Percentiles rank a stretch among this genome's conserved stretches.
Conservation (phyloP, 2,113 vertebrate species). For the Psilopsiagon aurifrons region DNA sequence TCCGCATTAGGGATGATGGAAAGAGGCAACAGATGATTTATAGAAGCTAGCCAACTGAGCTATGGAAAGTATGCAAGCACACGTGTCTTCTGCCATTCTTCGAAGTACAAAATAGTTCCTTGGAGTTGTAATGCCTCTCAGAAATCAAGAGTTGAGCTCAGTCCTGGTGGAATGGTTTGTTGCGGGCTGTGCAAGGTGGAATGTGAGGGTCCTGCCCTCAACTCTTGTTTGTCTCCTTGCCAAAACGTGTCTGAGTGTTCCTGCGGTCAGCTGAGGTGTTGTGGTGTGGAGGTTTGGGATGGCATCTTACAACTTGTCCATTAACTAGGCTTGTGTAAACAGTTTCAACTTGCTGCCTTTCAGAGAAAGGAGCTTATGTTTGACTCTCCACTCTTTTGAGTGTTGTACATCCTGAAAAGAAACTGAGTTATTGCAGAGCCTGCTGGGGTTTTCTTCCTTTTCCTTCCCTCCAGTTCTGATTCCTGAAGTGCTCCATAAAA, state of each 20-base stretch:
- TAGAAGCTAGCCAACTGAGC: background rate
- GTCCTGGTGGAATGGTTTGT: too few species aligned
- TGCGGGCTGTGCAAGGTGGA: background rate
- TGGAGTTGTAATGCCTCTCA: background rate
- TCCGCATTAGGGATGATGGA: background rate
- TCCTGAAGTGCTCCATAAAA: background rate
- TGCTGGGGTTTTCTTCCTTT: background rate
- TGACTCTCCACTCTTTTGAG: background rate
- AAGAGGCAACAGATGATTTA: background rate
- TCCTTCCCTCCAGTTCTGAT: background rate
- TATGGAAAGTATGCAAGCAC: background rate
- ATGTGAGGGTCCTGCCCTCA: background rate
- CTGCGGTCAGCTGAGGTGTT: background rate
- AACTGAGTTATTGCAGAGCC: background rate
- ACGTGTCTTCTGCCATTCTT: background rate
- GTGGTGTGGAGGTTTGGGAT: background rate
- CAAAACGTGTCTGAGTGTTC: fast-evolving
- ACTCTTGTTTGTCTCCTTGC: background rate
- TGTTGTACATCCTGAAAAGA: background rate
- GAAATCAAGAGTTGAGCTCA: background rate
- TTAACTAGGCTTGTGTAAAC: background rate
- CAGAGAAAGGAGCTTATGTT: background rate
- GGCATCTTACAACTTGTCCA: background rate
- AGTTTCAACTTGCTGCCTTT: background rate
- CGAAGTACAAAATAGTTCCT: background rate